Evolutionary conservation across 2,113 vertebrate genomes (phyloP), one percentile per base, ranked within the genome.

Genomic region (Pyxicephalus adspersus): DNA sequence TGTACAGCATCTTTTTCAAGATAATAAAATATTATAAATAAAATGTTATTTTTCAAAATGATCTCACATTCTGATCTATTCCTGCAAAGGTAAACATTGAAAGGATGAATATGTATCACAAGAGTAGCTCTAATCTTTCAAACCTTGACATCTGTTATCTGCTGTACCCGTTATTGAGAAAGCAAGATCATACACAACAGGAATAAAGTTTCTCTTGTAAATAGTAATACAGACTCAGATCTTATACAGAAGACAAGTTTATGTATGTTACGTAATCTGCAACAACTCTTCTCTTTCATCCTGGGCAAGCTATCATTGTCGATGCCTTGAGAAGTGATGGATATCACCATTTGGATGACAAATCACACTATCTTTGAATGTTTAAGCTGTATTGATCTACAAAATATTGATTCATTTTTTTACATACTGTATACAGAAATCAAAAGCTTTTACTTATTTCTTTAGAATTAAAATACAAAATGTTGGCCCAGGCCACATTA

Each of bases 81-180:
- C 23, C 19, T 52, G 50, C 67, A 54, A 52, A 50, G 25, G 50
- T 54, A 54, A 50, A 71, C 45, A 54, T 54, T 25, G 45, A 19
- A 50, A 71, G 67, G 54, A 71, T 71, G 67, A 71, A 71, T 71
- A 71, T 71, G 50, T 71, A 71, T 71, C 67, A 71, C 45, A 17
- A 54, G 19, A 52, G 66, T 23, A 5, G 50, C 51, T 45, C 67
- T 71, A 71, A 71, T 71, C 50, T 54, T 70, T 71, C 67, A 71
- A 28, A 54, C 52, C 45, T 54, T 71, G 67, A 71, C 67, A 71
- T 71, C 67, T 71, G 67, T 54, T 71, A 54, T 51, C 50, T 71
- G 45, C 67, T 26, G 51, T 71, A 52, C 26, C 45, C 51, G 50
- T 13, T 18, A 54, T 50, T 54, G 67, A 50, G 67, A 52, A 52